Percentiles rank a stretch among this genome's conserved stretches.
Evolutionary conservation across 2,113 vertebrate genomes (phyloP).

Genomic region (Halcyon malimbica): DNA sequence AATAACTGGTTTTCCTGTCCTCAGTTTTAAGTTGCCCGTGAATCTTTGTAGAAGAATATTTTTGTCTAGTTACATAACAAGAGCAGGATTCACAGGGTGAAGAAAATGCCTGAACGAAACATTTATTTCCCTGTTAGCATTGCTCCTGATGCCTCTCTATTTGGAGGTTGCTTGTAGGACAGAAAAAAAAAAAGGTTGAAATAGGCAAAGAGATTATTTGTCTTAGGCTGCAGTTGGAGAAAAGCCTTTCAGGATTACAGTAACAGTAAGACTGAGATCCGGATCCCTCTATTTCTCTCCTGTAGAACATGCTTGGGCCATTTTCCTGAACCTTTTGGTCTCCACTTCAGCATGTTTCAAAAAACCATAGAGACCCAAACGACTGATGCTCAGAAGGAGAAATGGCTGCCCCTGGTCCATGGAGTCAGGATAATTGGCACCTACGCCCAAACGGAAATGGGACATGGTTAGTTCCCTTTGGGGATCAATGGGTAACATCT

Average conservation of each 20-base stretch:
- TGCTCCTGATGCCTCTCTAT: neutral
- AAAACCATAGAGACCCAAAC: slow-evolving; percentile 85
- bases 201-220: neutral
- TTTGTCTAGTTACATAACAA: neutral
- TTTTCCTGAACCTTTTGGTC: slow-evolving; percentile 78
- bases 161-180: neutral
- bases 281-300: slow-evolving; percentile 78
- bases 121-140: neutral
- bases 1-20: neutral
- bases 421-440: slow-evolving; percentile 87
- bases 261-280: slow-evolving; percentile 61
- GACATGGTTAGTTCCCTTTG: slow-evolving; percentile 91
- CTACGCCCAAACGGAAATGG: slow-evolving; percentile 96
- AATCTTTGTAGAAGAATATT: neutral
- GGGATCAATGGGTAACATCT: slow-evolving; percentile 60
- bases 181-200: neutral
- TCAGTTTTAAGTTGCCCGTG: neutral
- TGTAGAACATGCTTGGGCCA: slow-evolving; percentile 71
- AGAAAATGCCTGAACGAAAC: neutral
- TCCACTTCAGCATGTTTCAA: slow-evolving; percentile 92
- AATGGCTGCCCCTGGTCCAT: slow-evolving; percentile 84
- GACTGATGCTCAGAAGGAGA: slow-evolving; percentile 84
- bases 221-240: neutral
- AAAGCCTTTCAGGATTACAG: neutral
- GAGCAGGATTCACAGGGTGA: neutral